Conservation (phyloP, 2,113 vertebrate genomes). For the Actenoides hombroni region DNA sequence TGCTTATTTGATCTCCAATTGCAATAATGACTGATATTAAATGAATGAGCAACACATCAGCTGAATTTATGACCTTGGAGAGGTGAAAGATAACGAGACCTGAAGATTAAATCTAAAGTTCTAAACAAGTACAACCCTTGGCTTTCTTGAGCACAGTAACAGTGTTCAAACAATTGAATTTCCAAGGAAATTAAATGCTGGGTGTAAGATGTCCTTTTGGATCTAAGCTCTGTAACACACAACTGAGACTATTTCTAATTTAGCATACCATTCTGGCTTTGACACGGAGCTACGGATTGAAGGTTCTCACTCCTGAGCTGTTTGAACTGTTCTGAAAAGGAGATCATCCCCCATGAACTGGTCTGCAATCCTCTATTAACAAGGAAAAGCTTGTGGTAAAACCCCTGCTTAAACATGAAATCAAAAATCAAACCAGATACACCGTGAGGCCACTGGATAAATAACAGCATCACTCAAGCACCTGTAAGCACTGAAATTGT, state of each 20-base stretch:
- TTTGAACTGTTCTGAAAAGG: not conserved
- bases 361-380: not conserved
- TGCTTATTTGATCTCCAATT: too few species aligned
- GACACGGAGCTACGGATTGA: not conserved
- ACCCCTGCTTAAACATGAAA: not conserved
- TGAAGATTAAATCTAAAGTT: too few species aligned
- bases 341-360: not conserved
- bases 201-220: not conserved
- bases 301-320: not conserved
- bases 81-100: too few species aligned
- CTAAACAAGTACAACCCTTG: too few species aligned
- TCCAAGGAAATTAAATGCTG: not conserved
- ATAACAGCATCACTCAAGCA: too few species aligned
- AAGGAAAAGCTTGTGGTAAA: not conserved
- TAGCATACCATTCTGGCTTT: not conserved
- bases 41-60: too few species aligned
- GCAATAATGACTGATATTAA: too few species aligned
- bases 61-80: too few species aligned
- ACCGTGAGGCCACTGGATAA: too few species aligned
- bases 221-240: not conserved
- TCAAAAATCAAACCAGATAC: not conserved
- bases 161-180: not conserved
- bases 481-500: too few species aligned
- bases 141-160: too few species aligned
- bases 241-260: not conserved